Evolutionary conservation across 2,113 vertebrate genomes (phyloP).

Genomic region (Nanger granti): DNA sequence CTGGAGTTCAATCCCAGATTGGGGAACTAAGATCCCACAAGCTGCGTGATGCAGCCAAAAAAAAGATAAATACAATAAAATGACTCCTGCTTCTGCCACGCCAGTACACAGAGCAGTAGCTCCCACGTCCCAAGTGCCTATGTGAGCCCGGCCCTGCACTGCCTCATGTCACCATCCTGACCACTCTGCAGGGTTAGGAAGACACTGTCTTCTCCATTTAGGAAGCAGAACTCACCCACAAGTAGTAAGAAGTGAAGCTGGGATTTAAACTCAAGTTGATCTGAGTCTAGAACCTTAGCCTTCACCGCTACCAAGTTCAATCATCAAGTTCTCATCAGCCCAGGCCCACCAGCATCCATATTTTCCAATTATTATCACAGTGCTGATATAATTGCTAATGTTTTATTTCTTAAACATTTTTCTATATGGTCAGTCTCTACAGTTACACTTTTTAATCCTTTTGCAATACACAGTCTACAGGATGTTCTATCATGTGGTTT

Average conservation of each 20-base stretch:
- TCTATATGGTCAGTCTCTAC: not conserved
- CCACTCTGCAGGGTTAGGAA: not conserved
- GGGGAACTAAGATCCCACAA: not conserved
- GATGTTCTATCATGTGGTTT: not conserved
- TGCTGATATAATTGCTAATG: not conserved
- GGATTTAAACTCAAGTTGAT: not conserved
- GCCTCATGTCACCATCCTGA: not conserved
- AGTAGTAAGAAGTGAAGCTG: not conserved
- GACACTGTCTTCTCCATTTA: not conserved
- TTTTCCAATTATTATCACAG: not conserved
- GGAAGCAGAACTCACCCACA: not conserved
- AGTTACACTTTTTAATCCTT: not conserved
- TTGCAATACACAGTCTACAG: not conserved
- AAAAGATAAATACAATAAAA: not conserved
- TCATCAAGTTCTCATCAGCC: not conserved
- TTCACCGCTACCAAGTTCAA: not conserved
- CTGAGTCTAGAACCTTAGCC: not conserved
- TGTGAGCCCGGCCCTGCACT: not conserved
- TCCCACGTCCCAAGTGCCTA: not conserved
- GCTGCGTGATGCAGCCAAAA: not conserved
- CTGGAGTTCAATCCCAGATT: not conserved
- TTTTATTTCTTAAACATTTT: not conserved
- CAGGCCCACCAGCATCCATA: not conserved
- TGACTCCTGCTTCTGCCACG: not conserved
- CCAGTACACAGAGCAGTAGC: not conserved